These are phyloP conservation scores for Dipodomys merriami DNA, from an alignment of 2,113 vertebrate genomes.

Conservation along the genomic window DNA sequence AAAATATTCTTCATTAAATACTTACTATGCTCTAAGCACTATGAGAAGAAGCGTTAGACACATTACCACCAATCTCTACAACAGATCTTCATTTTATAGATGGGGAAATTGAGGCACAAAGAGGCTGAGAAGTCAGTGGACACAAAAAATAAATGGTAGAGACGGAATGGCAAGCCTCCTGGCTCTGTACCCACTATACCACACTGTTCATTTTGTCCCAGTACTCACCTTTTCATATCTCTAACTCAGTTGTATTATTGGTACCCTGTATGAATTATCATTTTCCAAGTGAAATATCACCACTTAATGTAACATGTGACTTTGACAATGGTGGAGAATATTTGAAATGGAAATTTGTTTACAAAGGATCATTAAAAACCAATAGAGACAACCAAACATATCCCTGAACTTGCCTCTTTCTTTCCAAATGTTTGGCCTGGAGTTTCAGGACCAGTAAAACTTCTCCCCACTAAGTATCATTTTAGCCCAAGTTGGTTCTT, in stretches of 20 bases:
- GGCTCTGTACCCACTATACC: background rate
- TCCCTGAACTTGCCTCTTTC: constrained; percentile 20
- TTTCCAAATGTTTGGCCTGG: constrained; percentile 39
- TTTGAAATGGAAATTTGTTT: constrained; percentile 24
- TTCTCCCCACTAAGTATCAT: background rate
- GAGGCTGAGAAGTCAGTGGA: background rate
- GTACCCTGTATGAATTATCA: background rate
- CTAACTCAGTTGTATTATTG: background rate
- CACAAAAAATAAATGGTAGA: background rate
- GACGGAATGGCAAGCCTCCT: background rate
- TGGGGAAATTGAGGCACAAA: background rate
- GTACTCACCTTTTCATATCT: background rate
- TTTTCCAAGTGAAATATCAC: constrained; percentile 22
- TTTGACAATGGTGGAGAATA: background rate
- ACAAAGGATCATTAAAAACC: background rate
- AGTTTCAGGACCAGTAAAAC: background rate
- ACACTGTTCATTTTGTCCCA: background rate
- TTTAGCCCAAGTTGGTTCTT: background rate
- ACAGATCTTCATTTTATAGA: background rate
- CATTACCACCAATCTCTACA: background rate
- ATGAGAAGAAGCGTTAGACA: background rate
- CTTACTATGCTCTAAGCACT: background rate
- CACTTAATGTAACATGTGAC: background rate
- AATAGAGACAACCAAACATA: background rate
- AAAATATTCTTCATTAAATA: background rate